Evolutionary conservation across 2,888 invertebrate species (phyloP).

Genomic region (Clepsis dumicolana): DNA sequence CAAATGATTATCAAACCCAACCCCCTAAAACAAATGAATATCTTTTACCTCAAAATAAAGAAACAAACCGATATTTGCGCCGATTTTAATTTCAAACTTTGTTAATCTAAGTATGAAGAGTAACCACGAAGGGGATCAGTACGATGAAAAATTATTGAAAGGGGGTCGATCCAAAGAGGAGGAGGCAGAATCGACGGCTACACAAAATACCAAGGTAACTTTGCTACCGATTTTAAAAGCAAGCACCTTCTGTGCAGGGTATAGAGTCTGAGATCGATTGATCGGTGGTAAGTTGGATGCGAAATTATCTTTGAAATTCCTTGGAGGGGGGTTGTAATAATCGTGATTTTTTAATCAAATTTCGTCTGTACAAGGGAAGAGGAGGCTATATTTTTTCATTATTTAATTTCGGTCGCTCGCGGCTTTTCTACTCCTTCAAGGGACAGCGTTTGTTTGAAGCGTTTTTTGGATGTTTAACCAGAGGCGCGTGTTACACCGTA

Average conservation of each 20-base stretch:
- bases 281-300: conserved; percentile 41
- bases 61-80: conserved; percentile 72
- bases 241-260: conserved; percentile 37
- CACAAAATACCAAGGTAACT: conserved; percentile 63
- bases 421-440: conserved; percentile 79
- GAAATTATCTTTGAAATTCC: conserved; percentile 64
- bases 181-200: conserved; percentile 76
- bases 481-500: conserved; percentile 58
- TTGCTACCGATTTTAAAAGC: conserved; percentile 48
- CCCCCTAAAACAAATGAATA: conserved; percentile 20
- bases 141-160: conserved; percentile 86
- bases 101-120: conserved; percentile 84
- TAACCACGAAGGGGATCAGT: conserved; percentile 84
- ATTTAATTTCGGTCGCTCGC: conserved; percentile 83
- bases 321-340: conserved; percentile 81
- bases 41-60: conserved; percentile 25
- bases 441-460: conserved; percentile 79
- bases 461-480: conserved; percentile 72
- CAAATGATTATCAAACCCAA: not conserved
- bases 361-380: conserved; percentile 85
- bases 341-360: conserved; percentile 88
- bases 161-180: conserved; percentile 71
- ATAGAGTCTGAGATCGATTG: conserved; percentile 51
- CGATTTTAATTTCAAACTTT: conserved; percentile 85
- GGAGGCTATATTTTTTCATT: conserved; percentile 85